Base-by-base conservation (phyloP, 2,888 invertebrate species). In the Agonopterix arenella region DNA sequence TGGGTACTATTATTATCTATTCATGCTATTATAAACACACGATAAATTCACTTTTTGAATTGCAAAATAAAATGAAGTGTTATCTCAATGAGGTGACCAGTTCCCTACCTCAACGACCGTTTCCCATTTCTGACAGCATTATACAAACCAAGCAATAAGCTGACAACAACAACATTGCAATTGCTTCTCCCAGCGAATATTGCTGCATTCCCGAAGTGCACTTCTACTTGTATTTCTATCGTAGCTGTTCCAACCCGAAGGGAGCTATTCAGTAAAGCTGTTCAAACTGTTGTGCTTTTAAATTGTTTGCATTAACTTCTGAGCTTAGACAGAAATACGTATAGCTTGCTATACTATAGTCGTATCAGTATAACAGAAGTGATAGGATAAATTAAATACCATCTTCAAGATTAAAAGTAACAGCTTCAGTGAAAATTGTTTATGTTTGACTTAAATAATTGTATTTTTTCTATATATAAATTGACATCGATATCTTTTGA, bases 121-220 rank as follows among this genome's bases (percentile, higher is more conserved):
- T 40, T 40, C 40, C 40, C 10, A n/a, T 40, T n/a, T 9, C 40
- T 40, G n/a, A n/a, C n/a, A 40, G 5, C 40, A n/a, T 40, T 40
- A 40, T n/a, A 40, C 9, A 40, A 40, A 40, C 9, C 40, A 9
- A 9, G 40, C 40, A 40, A 40, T 40, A 40, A 40, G 40, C 40
- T 40, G 40, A n/a, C 40, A 40, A n/a, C 40, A n/a, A n/a, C 40
- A 40, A 40, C 44, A 28, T 38, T 46, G 44, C 49, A 47, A 44
- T 52, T 42, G 47, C 49, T 44, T 45, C 45, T 45, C 45, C 7
- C 10, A 8, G 45, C 11, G 11, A 45, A 45, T 36, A 36, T 45
- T 36, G 45, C 44, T 13, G 43, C 45, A 45, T 36, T 44, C 44
- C 4, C 36, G 18, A 44, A 45, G 36, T 36, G 45, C 45, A 45